These are phyloP conservation scores for Brachyhypopomus occidentalis DNA, from an alignment of 2,113 vertebrate species.

Conservation along the genomic window DNA sequence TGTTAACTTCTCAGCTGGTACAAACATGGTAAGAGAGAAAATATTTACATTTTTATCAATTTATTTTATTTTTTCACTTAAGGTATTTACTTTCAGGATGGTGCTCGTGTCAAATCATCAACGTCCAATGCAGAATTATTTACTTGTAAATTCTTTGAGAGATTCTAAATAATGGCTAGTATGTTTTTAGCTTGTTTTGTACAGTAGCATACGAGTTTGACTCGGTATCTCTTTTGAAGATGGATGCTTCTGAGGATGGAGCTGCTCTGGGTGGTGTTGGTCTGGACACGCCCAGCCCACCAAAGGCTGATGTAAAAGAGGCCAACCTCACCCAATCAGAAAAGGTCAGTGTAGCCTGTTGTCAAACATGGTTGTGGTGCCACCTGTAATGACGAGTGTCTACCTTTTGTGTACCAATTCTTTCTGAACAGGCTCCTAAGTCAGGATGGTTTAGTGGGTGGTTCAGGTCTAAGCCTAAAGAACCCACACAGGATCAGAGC, in stretches of 20 bases:
- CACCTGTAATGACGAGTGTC: not conserved
- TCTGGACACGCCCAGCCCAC: not conserved
- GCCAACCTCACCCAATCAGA: conserved; percentile 16
- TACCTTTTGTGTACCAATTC: not conserved
- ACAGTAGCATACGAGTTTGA: not conserved
- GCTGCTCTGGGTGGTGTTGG: not conserved
- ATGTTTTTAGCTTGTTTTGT: not conserved
- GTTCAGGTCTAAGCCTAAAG: conserved; percentile 79
- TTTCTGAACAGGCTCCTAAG: conserved; percentile 69
- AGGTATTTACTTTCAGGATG: no score
- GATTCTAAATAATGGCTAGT: not conserved
- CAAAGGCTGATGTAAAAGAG: conserved; percentile 18
- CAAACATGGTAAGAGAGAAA: conserved; percentile 40
- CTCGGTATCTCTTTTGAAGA: conserved; percentile 1
- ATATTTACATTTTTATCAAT: not conserved
- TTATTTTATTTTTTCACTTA: no score
- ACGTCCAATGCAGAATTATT: not conserved
- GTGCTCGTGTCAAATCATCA: not conserved
- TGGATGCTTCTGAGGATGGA: conserved; percentile 10
- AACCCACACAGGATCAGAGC: conserved; percentile 41
- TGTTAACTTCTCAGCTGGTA: conserved; percentile 13
- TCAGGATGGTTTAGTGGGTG: conserved; percentile 88
- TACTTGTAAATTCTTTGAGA: not conserved
- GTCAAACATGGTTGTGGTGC: not conserved
- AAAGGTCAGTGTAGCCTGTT: conserved; percentile 54